Base-by-base conservation (phyloP, 2,113 vertebrate genomes). In the Brachypteracias leptosomus region DNA sequence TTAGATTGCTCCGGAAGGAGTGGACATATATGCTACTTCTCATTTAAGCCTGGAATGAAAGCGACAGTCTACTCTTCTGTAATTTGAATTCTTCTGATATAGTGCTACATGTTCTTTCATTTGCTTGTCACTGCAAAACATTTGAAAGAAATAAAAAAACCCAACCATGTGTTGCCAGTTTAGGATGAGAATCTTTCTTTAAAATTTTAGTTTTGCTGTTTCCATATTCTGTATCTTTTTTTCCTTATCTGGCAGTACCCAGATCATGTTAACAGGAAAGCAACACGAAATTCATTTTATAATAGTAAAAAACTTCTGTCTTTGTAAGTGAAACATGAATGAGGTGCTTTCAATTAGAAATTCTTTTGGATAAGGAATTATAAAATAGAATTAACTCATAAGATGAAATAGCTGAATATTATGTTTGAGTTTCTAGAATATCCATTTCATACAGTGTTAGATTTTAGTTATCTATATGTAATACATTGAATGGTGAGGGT, bases 1-100 rank as follows among this genome's bases (percentile, higher is more conserved):
- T 85, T 75, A 15, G 31, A 62, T 22, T 62, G 38, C 13, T 91
- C 33, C 77, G 46, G 28, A 51, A 59, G 38, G 74, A 88, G 21
- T 42, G 25, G 25, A 85, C 31, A 47, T 49, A 40, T 65, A 72
- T 90, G 31, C 13, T 75, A 71, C 29, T 2, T n/a, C 16, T 93
- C 84, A 93, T 62, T 95, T 81, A 91, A 84, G 52, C 35, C 33
- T 35, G 71, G 76, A 84, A 81, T 51, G 59, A 90, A 90, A 84
- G 55, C 71, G 52, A 57, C 51, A 63, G 26, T 61, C 29, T 58
- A 44, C 12, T 58, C 24, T 29, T n/a, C 7, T 82, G 66, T 31
- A 85, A 88, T 82, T 49, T 47, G 49, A 79, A 88, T 88, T 94
- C 38, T 68, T 85, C 49, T 85, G 52, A 65, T 85, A 49, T 0